Percentiles rank a stretch among this genome's conserved stretches.
Evolutionary conservation across 2,797 vertebrate species (phyloP).

Genomic region (Hydrolagus colliei): DNA sequence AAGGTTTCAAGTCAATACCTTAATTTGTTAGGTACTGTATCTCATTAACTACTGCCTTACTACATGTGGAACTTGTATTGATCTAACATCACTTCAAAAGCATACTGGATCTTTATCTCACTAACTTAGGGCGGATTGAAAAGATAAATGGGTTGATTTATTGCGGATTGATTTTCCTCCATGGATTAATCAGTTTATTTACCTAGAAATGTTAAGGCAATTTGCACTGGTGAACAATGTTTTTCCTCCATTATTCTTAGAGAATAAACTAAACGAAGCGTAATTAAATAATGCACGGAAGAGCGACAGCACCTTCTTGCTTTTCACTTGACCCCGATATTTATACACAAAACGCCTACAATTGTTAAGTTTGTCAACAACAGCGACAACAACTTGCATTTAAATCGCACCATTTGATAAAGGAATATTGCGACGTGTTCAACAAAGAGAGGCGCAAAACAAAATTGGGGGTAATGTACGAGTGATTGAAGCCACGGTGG

Average conservation of each 20-base stretch:
- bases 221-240: neutral
- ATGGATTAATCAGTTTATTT: constrained; percentile 23
- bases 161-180: neutral
- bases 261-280: neutral
- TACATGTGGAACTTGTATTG: neutral
- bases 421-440: too few species aligned
- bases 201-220: neutral
- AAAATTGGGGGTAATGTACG: too few species aligned
- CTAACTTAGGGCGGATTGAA: neutral
- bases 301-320: neutral
- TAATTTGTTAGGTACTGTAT: neutral
- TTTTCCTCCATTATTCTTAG: neutral
- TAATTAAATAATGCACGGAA: neutral
- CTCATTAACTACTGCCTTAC: neutral
- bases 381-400: too few species aligned
- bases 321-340: neutral
- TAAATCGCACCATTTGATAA: too few species aligned
- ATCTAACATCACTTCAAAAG: neutral
- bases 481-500: too few species aligned
- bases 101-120: neutral
- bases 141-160: neutral
- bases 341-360: neutral
- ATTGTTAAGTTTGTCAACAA: neutral
- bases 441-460: too few species aligned
- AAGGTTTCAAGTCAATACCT: neutral